phyloP scores from a whole-genome alignment of 2,113 vertebrate genomes.

The Raja brachyura region DNA sequence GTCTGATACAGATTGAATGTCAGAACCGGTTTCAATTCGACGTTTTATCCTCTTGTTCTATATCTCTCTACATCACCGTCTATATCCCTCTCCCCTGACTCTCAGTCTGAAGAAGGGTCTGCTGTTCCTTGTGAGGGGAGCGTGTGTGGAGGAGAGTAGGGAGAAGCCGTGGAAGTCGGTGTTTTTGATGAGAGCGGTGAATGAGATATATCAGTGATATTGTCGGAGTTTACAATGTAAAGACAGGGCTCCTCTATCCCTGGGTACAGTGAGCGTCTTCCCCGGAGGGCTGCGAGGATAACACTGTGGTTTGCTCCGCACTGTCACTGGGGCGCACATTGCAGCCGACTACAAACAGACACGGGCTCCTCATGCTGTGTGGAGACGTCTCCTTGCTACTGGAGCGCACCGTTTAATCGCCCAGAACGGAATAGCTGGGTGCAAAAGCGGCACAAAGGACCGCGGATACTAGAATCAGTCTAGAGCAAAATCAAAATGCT shows the following conservation, averaged over 20 bases:
- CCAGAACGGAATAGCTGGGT: not conserved
- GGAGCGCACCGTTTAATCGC: not conserved
- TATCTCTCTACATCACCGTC: too few relatives aligned
- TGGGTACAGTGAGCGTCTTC: not conserved
- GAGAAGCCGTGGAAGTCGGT: not conserved
- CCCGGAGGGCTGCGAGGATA: not conserved
- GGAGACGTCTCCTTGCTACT: not conserved
- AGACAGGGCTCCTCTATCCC: not conserved
- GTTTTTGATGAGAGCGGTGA: not conserved
- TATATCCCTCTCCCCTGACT: too few relatives aligned
- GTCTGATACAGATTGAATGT: not conserved
- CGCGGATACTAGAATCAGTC: too few relatives aligned
- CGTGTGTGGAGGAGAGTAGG: not conserved
- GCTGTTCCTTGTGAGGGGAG: too few relatives aligned
- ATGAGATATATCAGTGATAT: not conserved
- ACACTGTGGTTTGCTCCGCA: not conserved
- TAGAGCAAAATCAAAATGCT: too few relatives aligned
- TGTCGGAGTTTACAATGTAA: not conserved
- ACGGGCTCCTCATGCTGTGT: too few relatives aligned
- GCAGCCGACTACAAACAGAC: not conserved
- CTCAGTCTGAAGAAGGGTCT: too few relatives aligned
- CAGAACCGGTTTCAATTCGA: not conserved
- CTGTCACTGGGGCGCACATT: not conserved
- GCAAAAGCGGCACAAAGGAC: too few relatives aligned
- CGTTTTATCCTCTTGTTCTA: not conserved